Evolutionary conservation across 2,888 invertebrate species (phyloP).

Genomic region (Torymus tubicola): DNA sequence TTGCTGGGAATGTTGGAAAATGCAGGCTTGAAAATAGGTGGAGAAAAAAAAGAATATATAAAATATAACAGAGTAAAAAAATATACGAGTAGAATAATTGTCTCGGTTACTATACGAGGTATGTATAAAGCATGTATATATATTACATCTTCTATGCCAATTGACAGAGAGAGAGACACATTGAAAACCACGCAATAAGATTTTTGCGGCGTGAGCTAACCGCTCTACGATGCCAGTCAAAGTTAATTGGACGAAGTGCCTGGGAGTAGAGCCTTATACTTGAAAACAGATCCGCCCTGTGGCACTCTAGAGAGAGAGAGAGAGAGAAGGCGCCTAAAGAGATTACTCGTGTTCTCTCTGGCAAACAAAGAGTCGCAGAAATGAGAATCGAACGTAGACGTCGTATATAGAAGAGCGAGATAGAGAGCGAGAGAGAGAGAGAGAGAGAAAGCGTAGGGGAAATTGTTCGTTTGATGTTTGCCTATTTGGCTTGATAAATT

Average conservation of each 20-base stretch:
- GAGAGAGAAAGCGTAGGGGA: too few species aligned
- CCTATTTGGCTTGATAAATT: too few species aligned
- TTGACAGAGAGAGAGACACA: neutral
- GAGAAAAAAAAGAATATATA: too few species aligned
- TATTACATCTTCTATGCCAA: neutral
- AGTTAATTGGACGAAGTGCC: slow-evolving; percentile 36
- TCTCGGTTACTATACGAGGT: too few species aligned
- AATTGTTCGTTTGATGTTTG: slow-evolving; percentile 4
- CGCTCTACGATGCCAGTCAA: neutral
- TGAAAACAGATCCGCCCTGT: slow-evolving; percentile 17
- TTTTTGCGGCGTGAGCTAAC: slow-evolving; percentile 5
- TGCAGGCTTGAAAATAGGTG: too few species aligned
- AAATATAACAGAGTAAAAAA: too few species aligned
- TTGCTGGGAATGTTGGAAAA: too few species aligned
- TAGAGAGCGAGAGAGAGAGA: too few species aligned
- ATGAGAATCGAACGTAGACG: neutral
- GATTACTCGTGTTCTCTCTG: neutral
- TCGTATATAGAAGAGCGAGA: neutral
- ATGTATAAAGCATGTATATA: too few species aligned
- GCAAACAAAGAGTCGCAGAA: slow-evolving; percentile 27
- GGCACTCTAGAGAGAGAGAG: too few species aligned
- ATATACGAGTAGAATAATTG: too few species aligned
- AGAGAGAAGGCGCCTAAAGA: neutral
- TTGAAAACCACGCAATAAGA: slow-evolving; percentile 8
- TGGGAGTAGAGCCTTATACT: neutral